Conservation (phyloP, 2,888 invertebrate genomes). For the Selenia dentaria region DNA sequence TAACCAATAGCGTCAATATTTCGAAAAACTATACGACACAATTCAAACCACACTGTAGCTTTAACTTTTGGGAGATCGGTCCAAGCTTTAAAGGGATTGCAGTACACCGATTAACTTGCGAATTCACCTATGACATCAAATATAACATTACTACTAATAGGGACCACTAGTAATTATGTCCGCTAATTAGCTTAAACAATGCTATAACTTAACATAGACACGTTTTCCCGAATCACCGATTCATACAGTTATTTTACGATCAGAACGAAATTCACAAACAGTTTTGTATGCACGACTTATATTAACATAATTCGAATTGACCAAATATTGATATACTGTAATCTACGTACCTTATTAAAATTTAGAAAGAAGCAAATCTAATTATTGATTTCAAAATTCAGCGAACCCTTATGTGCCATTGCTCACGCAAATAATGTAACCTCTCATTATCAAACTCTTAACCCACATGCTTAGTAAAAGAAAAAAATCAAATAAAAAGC, state of each 20-base stretch:
- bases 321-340: slow-evolving; percentile 51
- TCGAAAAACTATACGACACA: slow-evolving; percentile 32
- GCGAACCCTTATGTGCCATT: slow-evolving; percentile 50
- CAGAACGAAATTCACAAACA: slow-evolving; percentile 40
- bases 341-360: slow-evolving; percentile 73
- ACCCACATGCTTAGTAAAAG: slow-evolving; percentile 60
- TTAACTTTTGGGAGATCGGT: slow-evolving; percentile 60
- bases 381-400: slow-evolving; percentile 52
- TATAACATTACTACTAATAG: slow-evolving; percentile 74
- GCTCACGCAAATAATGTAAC: slow-evolving; percentile 36
- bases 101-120: slow-evolving; percentile 74
- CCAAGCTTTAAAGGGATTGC: slow-evolving; percentile 62
- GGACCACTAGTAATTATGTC: slow-evolving; percentile 63
- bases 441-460: slow-evolving; percentile 52
- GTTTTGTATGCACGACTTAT: slow-evolving; percentile 34
- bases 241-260: slow-evolving; percentile 55
- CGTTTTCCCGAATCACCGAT: slow-evolving; percentile 55
- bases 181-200: slow-evolving; percentile 73
- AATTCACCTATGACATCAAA: slow-evolving; percentile 72
- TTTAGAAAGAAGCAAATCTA: slow-evolving; percentile 62
- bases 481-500: slow-evolving; percentile 55
- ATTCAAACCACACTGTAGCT: slow-evolving; percentile 36
- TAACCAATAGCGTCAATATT: slow-evolving; percentile 25
- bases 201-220: slow-evolving; percentile 70
- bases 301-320: slow-evolving; percentile 49